Percentiles rank a stretch among this genome's conserved stretches.
Evolutionary conservation across 2,113 vertebrate species (phyloP).

Genomic region (Perca schrenkii): DNA sequence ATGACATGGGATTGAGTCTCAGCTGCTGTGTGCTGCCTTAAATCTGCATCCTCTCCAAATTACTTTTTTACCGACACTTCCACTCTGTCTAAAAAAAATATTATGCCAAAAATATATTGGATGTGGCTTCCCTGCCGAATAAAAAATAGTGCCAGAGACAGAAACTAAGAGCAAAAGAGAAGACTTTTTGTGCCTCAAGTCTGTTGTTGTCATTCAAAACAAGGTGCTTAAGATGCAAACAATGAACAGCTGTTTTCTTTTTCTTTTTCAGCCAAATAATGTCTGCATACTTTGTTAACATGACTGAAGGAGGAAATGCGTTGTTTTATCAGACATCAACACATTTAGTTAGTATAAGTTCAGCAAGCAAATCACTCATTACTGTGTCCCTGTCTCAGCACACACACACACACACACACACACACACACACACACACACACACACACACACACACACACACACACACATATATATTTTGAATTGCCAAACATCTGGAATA

Average conservation of each 20-base stretch:
- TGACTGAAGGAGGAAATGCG: background rate
- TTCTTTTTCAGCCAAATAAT: background rate
- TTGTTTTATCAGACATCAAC: constrained; percentile 14
- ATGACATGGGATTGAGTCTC: constrained; percentile 37
- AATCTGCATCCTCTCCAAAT: constrained; percentile 30
- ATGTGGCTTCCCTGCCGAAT: constrained; percentile 10
- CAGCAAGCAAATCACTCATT: background rate
- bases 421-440: background rate
- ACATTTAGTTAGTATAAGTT: background rate
- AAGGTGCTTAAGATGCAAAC: constrained; percentile 17
- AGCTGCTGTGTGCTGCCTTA: constrained; percentile 6
- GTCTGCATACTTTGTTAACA: constrained; percentile 8
- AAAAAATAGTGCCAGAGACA: background rate
- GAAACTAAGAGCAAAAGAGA: background rate
- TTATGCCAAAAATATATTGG: background rate
- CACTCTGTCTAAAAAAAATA: constrained; percentile 22
- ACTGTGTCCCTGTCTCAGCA: background rate
- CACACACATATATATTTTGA: background rate
- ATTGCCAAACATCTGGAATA: background rate
- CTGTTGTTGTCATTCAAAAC: constrained; percentile 4
- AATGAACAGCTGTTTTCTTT: background rate
- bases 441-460: too few species aligned
- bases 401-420: background rate
- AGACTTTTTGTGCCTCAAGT: background rate
- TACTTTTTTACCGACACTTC: constrained; percentile 11